Conservation (phyloP, 2,113 vertebrate genomes). For the Oncorhynchus gorbuscha region DNA sequence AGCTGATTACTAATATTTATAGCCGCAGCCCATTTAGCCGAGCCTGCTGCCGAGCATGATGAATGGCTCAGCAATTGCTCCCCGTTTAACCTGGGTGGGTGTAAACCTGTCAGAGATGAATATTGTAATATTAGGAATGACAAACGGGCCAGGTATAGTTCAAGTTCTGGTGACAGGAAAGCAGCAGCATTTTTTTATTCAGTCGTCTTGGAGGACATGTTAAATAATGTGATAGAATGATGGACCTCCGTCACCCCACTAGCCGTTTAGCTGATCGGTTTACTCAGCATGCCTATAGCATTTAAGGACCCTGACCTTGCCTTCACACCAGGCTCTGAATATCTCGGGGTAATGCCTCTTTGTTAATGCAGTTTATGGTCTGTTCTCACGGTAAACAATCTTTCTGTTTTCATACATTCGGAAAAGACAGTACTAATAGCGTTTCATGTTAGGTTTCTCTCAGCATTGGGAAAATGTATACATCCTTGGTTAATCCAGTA, state of each 20-base stretch:
- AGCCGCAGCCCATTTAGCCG: constrained; percentile 67
- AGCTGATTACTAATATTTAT: constrained; percentile 74
- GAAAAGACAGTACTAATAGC: background rate
- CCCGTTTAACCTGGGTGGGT: constrained; percentile 57
- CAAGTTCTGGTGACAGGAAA: constrained; percentile 22
- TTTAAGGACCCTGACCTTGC: constrained; percentile 1
- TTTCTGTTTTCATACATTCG: background rate
- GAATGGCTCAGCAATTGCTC: constrained; percentile 70
- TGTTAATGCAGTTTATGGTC: background rate
- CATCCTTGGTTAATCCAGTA: background rate
- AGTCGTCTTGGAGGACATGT: background rate
- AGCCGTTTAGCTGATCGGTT: background rate
- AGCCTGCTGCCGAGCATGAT: constrained; percentile 60
- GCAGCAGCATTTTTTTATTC: background rate
- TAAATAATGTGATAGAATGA: constrained; percentile 30
- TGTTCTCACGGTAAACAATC: background rate
- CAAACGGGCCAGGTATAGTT: constrained; percentile 52
- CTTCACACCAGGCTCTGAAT: background rate
- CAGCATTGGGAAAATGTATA: background rate
- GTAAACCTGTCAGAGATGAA: constrained; percentile 72
- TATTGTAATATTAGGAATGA: constrained; percentile 66
- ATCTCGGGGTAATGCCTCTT: background rate
- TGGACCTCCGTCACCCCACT: background rate
- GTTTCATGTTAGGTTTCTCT: background rate
- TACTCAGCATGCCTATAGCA: background rate